Conservation (phyloP, 2,888 invertebrate species). For the Augochlorella aurata region DNA sequence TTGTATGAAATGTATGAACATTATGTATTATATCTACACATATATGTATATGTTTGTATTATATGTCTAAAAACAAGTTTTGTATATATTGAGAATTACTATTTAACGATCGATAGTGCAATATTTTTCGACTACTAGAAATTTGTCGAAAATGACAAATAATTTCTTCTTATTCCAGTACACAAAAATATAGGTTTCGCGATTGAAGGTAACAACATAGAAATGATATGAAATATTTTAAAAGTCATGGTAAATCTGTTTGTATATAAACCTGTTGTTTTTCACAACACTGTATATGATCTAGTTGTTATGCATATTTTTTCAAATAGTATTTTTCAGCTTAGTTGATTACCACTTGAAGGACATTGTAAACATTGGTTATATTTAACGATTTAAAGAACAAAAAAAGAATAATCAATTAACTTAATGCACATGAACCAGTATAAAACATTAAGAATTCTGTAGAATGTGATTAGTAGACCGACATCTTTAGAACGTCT, state of each 20-base stretch:
- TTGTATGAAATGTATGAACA: not conserved
- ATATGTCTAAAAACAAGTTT: not conserved
- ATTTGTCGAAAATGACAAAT: not conserved
- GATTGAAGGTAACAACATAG: too few species aligned
- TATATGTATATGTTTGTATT: not conserved
- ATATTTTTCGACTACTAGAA: not conserved
- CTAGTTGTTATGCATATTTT: conserved; percentile 35
- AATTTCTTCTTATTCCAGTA: not conserved
- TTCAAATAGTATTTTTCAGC: conserved; percentile 36
- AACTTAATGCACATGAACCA: too few species aligned
- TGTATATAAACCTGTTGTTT: conserved; percentile 6
- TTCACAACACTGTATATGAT: conserved; percentile 42
- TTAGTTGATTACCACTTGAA: conserved; percentile 30
- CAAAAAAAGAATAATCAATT: too few species aligned
- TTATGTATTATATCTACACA: not conserved
- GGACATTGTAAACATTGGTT: conserved; percentile 1
- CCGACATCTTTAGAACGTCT: too few species aligned
- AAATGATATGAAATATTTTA: not conserved
- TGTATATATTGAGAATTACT: not conserved
- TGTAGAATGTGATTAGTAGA: too few species aligned
- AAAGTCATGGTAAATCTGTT: not conserved
- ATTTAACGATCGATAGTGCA: not conserved
- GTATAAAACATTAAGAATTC: too few species aligned
- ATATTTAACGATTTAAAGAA: not conserved
- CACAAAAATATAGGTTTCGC: not conserved